Evolutionary conservation across 2,113 vertebrate genomes (phyloP), one percentile per base, ranked within the genome.

Genomic region (Acanthisitta chloris): DNA sequence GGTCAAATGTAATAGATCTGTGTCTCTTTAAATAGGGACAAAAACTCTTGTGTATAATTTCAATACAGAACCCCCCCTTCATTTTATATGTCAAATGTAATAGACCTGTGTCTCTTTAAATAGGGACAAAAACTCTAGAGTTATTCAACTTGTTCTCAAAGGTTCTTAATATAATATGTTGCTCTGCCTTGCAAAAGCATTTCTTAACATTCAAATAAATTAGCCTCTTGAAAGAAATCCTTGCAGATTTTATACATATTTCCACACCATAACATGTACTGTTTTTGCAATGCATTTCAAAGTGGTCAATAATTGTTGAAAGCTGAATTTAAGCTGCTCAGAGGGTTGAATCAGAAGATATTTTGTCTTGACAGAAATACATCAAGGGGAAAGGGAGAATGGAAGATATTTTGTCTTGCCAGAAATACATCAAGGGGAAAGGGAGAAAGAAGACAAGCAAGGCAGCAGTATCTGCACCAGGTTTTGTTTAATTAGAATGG

Each of bases 351-450:
- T 57, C 23, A 70, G 48, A 81, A 61, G 7, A 48, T 9, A 4
- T 15, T 71, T 81, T 82, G 7, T 66, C 51, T 86, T 79, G 57
- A 71, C 13, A 85, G 46, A 78, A 73, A 29, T 17, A 52, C 0
- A 0, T 69, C 54, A 40, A 61, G 1, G 1, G 8, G 5, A 36
- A 73, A 18, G 6, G 5, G 3, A 51, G 21, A 11, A 58, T n/a
- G n/a, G n/a, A n/a, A n/a, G n/a, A n/a, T n/a, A n/a, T n/a, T n/a
- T n/a, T n/a, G n/a, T n/a, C n/a, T n/a, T 65, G 62, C 58, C 29
- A 65, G 46, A 78, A 73, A 29, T 17, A 52, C 0, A 0, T 69
- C 54, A 40, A 61, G 1, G 1, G 8, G 5, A 36, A 73, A 18
- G 6, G 5, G 3, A 51, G 21, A 11, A 58, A 66, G 24, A 82